Evolutionary conservation across 2,888 invertebrate species (phyloP), one percentile per base, ranked within the genome.

Genomic region (Brachylomia viminalis): DNA sequence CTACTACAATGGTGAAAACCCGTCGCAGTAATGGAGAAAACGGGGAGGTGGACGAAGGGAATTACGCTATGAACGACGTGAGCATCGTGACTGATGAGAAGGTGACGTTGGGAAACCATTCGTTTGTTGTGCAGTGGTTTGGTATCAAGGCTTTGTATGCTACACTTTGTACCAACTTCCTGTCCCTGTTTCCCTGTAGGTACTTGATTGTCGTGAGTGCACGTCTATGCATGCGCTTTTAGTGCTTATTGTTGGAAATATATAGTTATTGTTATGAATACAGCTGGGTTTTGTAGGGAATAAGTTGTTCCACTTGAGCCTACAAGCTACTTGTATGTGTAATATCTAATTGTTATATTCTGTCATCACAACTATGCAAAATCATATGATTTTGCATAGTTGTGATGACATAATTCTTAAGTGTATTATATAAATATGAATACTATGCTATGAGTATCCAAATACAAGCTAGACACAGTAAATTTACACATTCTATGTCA

Each of bases 11-110:
- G 97, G 97, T 97, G 95, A 97, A 96, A 96, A 97, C 96, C 92
- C 96, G 97, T 90, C 96, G 97, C 91, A 97, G 97, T 94, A 96
- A 96, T 90, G 96, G 96, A 92, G 96, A 96, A 92, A 95, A 96
- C 89, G 96, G 96, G 91, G 96, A 96, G 91, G 94, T 95, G 91
- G 96, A 96, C 87, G 96, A 96, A 90, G 95, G 93, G 90, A 95
- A 95, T 94, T 94, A 95, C 90, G 92, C 94, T 89, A 90, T 94
- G 88, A 96, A 96, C 95, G 95, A 95, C 92, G 94, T 93, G 91
- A 95, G 94, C 92, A 96, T 95, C 93, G 94, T 95, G 85, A 95
- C 95, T 86, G 95, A 95, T 88, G 96, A 96, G 92, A 96, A 96
- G 96, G 96, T 96, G 96, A 96, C 91, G 88, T 91, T 90, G 89